Conservation (phyloP, 2,797 vertebrate genomes). For the Onychomys arenicola region DNA sequence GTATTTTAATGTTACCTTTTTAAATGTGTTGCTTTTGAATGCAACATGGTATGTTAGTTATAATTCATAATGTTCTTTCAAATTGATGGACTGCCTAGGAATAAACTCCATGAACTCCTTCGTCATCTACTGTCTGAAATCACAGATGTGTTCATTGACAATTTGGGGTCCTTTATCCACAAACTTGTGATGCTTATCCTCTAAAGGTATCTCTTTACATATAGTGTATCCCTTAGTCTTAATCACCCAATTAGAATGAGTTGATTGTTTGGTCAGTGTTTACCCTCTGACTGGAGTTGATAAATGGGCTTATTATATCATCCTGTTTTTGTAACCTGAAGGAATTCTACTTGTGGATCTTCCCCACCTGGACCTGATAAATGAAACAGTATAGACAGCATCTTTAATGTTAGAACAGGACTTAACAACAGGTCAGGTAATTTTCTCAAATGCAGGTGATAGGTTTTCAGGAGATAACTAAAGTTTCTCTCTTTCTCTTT, state of each 20-base stretch:
- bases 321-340: conserved; percentile 92
- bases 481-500: conserved; percentile 91
- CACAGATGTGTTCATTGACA: conserved; percentile 86
- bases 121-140: conserved; percentile 83
- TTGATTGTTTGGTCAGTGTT: conserved; percentile 74
- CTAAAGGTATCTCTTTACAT: conserved; percentile 91
- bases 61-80: conserved; percentile 95
- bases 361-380: conserved; percentile 86
- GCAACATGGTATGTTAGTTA: conserved; percentile 90
- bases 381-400: conserved; percentile 90
- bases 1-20: not conserved
- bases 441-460: not conserved
- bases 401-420: conserved; percentile 93
- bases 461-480: conserved; percentile 90
- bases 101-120: conserved; percentile 79
- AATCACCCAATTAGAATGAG: conserved; percentile 77
- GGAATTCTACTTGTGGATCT: conserved; percentile 90
- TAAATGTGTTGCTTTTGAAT: not conserved
- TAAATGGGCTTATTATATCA: conserved; percentile 91
- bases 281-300: conserved; percentile 89
- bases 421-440: conserved; percentile 89
- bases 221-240: conserved; percentile 59
- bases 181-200: conserved; percentile 88
- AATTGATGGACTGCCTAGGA: conserved; percentile 93
- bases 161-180: conserved; percentile 90